Base-by-base conservation (phyloP, 1,140 invertebrate genomes). In the Megalonaias nervosa region DNA sequence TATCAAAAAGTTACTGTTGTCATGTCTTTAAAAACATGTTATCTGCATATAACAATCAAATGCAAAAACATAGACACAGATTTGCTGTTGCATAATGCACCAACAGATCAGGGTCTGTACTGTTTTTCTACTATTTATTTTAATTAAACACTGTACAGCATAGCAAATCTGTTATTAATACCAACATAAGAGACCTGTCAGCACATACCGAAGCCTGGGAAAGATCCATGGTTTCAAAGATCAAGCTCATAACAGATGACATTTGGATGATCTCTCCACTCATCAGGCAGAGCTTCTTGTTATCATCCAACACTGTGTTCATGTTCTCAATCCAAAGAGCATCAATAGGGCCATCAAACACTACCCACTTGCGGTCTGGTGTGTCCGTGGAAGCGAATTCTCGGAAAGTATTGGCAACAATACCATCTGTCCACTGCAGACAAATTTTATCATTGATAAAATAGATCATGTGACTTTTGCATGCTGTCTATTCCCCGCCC, bases 191-290 rank as follows among this genome's bases (percentile, higher is more conserved):
- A 23, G 59, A 70, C 70, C 19, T 11, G 17, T n/a, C 5, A n/a
- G 15, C 26, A 85, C 87, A 82, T 86, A 91, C 91, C n/a, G 91
- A 92, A 17, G 91, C 91, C 82, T 97, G 95, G 66, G 90, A 89
- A 14, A 92, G 82, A 81, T 91, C 91, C 89, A 91, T 91, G 15
- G 90, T 91, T 74, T 92, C 91, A 83, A 92, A 92, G 77, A 92
- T 91, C 31, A 92, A 83, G 79, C 89, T 91, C 91, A 91, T 91
- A 13, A 85, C 82, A n/a, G 77, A 71, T 11, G 88, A 89, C 89
- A 92, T 89, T 92, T 92, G 91, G 31, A 91, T 92, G 69, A 92
- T 91, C 80, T 92, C 91, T 38, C 91, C 91, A 77, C 89, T 90
- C 90, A 91, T 91, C 73, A 92, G 77, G 86, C 91, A 92, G 38